Base-by-base conservation (phyloP, 2,888 invertebrate species). In the Tiliacea citrago region DNA sequence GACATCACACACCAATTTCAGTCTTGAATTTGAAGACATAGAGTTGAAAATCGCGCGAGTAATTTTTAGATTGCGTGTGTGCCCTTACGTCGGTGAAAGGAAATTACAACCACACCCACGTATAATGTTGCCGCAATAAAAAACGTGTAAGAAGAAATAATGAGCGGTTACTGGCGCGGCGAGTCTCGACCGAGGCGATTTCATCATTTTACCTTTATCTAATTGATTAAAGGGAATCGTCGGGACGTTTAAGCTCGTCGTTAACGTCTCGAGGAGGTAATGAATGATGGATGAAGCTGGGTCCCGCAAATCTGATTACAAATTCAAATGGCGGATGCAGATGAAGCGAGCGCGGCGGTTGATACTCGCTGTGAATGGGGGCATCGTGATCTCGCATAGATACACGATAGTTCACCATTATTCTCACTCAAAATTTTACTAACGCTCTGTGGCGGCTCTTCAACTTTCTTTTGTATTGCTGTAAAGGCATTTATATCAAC, bases 81-180 rank as follows among this genome's bases (percentile, higher is more conserved):
- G 96, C 96, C 96, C 96, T 96, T 95, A 95, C 96, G 93, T 96
- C 96, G 95, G 96, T 96, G 96, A 96, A 96, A 96, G 96, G 96
- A 96, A 96, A 96, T 96, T 96, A 96, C 96, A 96, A 96, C 96
- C 96, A 96, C 96, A 96, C 96, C 96, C 96, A 96, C 96, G 96
- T 96, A 96, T 96, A 96, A 96, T 96, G 96, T 95, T 96, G 96
- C 95, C 91, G 94, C 95, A 95, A 95, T 95, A 96, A 96, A 96
- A 96, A 96, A 96, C 94, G 95, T 96, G 96, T 95, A 95, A 96
- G 96, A 95, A 94, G 96, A 95, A 95, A 96, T 96, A 96, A 96
- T 96, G 96, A 96, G 95, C 95, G 96, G 96, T 96, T 96, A 95
- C 94, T 95, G 96, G 96, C 93, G 95, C 94, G 94, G 88, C 91